Conservation (phyloP, 2,113 vertebrate genomes). For the Brachyhypopomus gauderio region DNA sequence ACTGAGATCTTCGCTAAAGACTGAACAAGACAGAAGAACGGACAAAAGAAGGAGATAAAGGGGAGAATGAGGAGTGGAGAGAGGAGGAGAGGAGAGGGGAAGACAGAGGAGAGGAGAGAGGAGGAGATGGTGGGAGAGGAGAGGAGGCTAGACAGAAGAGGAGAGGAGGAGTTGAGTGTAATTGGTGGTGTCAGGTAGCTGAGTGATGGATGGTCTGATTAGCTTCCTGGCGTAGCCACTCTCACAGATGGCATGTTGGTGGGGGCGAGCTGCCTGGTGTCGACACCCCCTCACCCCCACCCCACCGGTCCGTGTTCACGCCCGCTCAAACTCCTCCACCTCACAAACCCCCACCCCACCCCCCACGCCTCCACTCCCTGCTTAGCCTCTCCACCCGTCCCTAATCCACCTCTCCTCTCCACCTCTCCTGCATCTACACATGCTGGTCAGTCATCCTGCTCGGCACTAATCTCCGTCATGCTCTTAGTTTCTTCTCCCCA, state of each 20-base stretch:
- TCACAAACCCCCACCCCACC: background rate
- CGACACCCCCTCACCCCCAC: slow-evolving; percentile 29
- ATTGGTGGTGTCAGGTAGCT: slow-evolving; percentile 81
- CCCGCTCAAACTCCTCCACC: slow-evolving; percentile 27
- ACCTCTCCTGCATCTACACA: too few relatives aligned
- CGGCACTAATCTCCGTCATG: too few relatives aligned
- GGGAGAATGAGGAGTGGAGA: background rate
- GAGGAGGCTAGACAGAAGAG: background rate
- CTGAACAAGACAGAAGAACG: background rate
- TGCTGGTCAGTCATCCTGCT: too few relatives aligned
- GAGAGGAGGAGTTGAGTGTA: slow-evolving; percentile 55
- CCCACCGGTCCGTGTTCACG: slow-evolving; percentile 27
- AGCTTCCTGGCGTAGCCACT: slow-evolving; percentile 76
- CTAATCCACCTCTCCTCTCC: too few relatives aligned
- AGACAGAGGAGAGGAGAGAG: background rate
- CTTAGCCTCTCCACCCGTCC: too few relatives aligned
- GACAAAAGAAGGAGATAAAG: too few relatives aligned
- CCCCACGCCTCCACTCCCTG: background rate
- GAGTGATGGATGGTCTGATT: slow-evolving; percentile 89
- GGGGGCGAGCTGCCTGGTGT: slow-evolving; percentile 66
- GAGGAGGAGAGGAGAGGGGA: background rate
- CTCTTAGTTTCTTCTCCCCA: too few relatives aligned
- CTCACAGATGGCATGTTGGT: slow-evolving; percentile 77
- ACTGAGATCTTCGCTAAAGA: too few relatives aligned
- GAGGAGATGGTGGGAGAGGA: background rate